phyloP scores from a whole-genome alignment of 1,140 invertebrate species.

The Dinoponera quadriceps region DNA sequence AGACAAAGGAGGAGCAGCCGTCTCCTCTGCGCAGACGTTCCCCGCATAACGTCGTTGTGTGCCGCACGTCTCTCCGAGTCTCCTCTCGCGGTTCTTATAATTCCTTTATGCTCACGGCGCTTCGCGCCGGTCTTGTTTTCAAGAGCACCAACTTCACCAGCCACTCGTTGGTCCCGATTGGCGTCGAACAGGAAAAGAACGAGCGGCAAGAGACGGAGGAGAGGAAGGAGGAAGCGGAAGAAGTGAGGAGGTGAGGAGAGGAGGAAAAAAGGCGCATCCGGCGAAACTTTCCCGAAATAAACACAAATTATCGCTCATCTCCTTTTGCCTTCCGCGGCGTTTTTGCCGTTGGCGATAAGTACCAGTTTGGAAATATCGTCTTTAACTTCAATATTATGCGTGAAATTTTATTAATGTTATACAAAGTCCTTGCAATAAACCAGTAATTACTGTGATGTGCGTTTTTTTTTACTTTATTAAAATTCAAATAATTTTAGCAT shows the following conservation, averaged over 20 bases:
- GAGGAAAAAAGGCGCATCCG: not conserved
- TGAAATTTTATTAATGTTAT: too few species aligned
- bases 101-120: not conserved
- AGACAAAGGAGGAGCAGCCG: slow-evolving; percentile 31
- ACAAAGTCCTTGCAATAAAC: too few species aligned
- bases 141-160: slow-evolving; percentile 1
- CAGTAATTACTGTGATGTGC: too few species aligned
- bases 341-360: not conserved
- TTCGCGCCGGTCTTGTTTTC: slow-evolving; percentile 14
- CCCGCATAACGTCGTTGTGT: slow-evolving; percentile 1
- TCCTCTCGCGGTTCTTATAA: not conserved
- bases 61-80: not conserved
- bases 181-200: not conserved
- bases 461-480: too few species aligned
- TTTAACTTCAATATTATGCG: too few species aligned
- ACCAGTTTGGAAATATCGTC: too few species aligned
- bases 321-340: not conserved
- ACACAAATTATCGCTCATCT: slow-evolving; percentile 11
- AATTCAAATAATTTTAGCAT: too few species aligned
- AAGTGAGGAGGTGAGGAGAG: too few species aligned
- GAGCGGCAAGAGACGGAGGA: too few species aligned
- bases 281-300: not conserved
- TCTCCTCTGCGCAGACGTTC: not conserved
- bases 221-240: too few species aligned
- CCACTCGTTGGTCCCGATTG: not conserved